Percentiles rank a stretch among this genome's conserved stretches.
phyloP scores from a whole-genome alignment of 2,113 vertebrate species.

The Mastomys natalensis region DNA sequence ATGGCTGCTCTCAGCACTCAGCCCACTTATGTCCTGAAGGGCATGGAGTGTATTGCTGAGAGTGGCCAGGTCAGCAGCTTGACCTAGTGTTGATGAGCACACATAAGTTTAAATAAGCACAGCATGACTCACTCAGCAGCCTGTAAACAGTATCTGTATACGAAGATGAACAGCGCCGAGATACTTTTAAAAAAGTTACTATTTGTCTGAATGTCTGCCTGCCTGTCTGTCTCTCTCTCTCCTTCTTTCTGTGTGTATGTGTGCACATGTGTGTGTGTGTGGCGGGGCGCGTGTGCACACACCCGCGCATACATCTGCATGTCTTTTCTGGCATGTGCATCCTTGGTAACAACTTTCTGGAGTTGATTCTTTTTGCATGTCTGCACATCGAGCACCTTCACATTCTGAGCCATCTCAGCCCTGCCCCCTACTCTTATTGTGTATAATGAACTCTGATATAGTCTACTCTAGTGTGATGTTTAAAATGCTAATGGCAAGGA shows the following conservation, averaged over 20 bases:
- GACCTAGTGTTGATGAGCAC: slow-evolving; percentile 43
- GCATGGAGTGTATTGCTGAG: neutral
- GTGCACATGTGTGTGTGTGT: too few species aligned
- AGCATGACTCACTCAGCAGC: neutral
- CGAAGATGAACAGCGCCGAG: neutral
- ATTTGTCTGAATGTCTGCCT: neutral
- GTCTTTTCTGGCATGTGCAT: too few species aligned
- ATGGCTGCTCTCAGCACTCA: neutral
- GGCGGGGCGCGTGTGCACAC: too few species aligned
- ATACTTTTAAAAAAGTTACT: neutral
- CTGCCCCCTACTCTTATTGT: neutral
- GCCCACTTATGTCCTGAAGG: neutral
- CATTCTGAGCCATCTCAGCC: neutral
- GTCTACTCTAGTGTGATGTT: neutral
- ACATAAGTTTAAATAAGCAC: slow-evolving; percentile 33
- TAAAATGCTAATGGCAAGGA: neutral
- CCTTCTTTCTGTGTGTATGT: neutral
- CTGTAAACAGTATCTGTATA: neutral
- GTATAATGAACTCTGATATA: neutral
- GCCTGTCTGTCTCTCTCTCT: neutral
- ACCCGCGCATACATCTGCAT: too few species aligned
- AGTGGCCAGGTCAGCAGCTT: neutral
- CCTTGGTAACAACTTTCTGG: neutral
- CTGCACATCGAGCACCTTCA: fast-evolving
- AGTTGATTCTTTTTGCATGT: too few species aligned